Evolutionary conservation across 1,140 invertebrate species (phyloP), one percentile per base, ranked within the genome.

Genomic region (Bactericera cockerelli): DNA sequence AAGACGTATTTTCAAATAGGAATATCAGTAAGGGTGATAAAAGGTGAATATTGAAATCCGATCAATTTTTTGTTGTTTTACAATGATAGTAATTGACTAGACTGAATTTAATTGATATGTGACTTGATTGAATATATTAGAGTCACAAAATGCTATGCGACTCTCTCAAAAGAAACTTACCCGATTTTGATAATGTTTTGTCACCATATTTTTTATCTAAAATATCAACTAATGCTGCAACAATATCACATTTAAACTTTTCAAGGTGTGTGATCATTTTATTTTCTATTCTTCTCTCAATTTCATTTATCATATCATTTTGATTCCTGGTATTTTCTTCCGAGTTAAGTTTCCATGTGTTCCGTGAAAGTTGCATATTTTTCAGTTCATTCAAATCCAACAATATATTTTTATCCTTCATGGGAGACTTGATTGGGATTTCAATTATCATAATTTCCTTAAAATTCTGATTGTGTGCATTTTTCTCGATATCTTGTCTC

Each of bases 161-260:
- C n/a, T n/a, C n/a, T n/a, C n/a, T n/a, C n/a, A n/a, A n/a, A n/a
- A n/a, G n/a, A n/a, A n/a, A n/a, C n/a, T n/a, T n/a, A n/a, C n/a
- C n/a, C n/a, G n/a, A n/a, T n/a, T n/a, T n/a, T n/a, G n/a, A n/a
- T n/a, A n/a, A n/a, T n/a, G 16, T 36, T 36, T 36, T 16, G 16
- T 36, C 42, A 49, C 8, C 42, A 49, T 49, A 49, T 49, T 49
- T 49, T 49, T 49, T 49, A 22, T 49, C 42, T 49, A 49, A 10
- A 49, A 49, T 4, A 6, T 49, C 22, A n/a, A 16, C 19, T 8
- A 49, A 22, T 4, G 4, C 19, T 3, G 22, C 19, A 16, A 49
- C 42, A 49, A 49, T 49, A 8, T 49, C 42, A n/a, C 22, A 8
- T 49, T 49, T 49, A 16, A 49, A 49, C n/a, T 49, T 6, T 6